phyloP scores from a whole-genome alignment of 2,888 invertebrate genomes.

The Candidula unifasciata region DNA sequence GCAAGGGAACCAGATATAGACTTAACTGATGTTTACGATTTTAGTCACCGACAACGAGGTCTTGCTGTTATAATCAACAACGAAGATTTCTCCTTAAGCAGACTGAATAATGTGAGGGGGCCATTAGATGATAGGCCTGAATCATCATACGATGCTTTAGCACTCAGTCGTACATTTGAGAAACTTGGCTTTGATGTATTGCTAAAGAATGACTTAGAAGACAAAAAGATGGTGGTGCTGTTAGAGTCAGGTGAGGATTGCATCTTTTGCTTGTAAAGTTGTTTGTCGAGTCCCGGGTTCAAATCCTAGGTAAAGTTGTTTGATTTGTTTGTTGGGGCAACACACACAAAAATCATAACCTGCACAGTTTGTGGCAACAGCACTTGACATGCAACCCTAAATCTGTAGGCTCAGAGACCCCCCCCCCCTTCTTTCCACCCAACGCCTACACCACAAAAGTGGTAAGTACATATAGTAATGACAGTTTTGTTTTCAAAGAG shows the following conservation, averaged over 20 bases:
- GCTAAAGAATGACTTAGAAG: conserved; percentile 50
- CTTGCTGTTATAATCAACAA: conserved; percentile 58
- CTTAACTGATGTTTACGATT: conserved; percentile 44
- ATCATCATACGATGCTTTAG: conserved; percentile 47
- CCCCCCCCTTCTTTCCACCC: no score
- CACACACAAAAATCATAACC: no score
- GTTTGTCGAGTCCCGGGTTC: neutral
- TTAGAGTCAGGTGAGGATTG: conserved; percentile 66
- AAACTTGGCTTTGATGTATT: conserved; percentile 53
- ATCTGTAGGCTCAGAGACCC: no score
- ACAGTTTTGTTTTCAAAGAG: no score
- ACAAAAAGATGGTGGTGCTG: conserved; percentile 43
- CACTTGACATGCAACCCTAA: no score
- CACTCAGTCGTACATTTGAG: conserved; percentile 49
- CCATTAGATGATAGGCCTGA: conserved; percentile 43
- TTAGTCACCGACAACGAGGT: conserved; percentile 52
- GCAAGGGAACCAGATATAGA: conserved; percentile 3
- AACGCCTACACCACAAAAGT: no score
- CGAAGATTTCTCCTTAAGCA: conserved; percentile 50
- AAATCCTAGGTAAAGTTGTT: no score
- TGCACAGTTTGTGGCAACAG: no score
- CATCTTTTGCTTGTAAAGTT: neutral
- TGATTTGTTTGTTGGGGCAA: no score
- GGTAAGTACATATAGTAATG: no score
- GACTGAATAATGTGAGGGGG: conserved; percentile 13